phyloP scores from a whole-genome alignment of 2,888 invertebrate genomes.

The Eupithecia tripunctaria region DNA sequence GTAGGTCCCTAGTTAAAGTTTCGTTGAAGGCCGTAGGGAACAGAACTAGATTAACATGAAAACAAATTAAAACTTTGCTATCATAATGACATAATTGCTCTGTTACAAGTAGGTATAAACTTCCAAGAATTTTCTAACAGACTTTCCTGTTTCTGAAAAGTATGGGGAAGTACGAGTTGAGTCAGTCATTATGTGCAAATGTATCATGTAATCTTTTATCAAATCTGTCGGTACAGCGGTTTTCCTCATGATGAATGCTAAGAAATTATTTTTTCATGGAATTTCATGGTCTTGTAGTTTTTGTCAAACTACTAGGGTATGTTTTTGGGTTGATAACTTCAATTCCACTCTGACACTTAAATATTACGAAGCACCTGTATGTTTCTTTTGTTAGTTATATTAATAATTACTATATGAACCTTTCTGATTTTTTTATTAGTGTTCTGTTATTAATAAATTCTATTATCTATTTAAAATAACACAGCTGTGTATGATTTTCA shows the following conservation, averaged over 20 bases:
- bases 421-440: neutral
- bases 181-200: constrained; percentile 24
- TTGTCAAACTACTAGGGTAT: neutral
- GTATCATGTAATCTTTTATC: constrained; percentile 10
- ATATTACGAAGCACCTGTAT: neutral
- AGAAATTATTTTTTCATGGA: constrained; percentile 10
- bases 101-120: constrained; percentile 13
- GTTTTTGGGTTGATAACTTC: too few relatives aligned
- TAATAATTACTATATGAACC: too few relatives aligned
- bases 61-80: constrained; percentile 7
- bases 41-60: constrained; percentile 5
- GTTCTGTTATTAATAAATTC: neutral
- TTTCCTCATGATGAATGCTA: constrained; percentile 24
- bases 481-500: neutral
- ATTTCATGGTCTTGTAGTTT: neutral
- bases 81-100: constrained; percentile 10
- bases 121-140: constrained; percentile 40
- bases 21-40: neutral
- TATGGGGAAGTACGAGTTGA: constrained; percentile 43
- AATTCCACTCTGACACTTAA: neutral
- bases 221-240: constrained; percentile 18
- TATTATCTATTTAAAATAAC: neutral
- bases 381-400: neutral
- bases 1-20: neutral
- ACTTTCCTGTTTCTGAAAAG: constrained; percentile 51